These are phyloP conservation scores for Darevskia nairensis DNA, from an alignment of 2,797 vertebrate species.

Conservation along the genomic window DNA sequence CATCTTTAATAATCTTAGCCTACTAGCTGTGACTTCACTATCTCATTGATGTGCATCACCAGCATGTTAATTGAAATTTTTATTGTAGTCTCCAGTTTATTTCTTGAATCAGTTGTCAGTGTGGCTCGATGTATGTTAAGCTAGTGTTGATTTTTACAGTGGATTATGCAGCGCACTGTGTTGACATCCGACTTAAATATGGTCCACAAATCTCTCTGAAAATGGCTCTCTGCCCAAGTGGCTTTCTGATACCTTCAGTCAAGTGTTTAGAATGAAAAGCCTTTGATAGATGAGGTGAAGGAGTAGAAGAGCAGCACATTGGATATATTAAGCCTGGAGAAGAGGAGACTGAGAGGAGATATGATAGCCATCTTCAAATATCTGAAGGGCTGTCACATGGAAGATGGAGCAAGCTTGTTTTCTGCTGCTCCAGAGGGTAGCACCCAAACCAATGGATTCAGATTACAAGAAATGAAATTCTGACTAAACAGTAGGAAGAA, in stretches of 20 bases:
- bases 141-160: constrained; percentile 30
- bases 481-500: too few species aligned
- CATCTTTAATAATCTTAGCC: constrained; percentile 42
- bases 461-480: too few species aligned
- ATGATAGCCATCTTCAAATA: too few species aligned
- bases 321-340: background rate
- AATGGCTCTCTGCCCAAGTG: constrained; percentile 14
- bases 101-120: constrained; percentile 35
- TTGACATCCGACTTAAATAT: constrained; percentile 40
- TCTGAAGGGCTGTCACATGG: too few species aligned
- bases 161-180: constrained; percentile 22
- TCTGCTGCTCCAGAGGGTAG: too few species aligned
- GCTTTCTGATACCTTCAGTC: constrained; percentile 3
- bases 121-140: constrained; percentile 22
- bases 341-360: too few species aligned
- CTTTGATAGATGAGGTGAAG: constrained; percentile 16
- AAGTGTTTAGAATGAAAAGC: constrained; percentile 35
- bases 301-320: background rate
- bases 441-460: too few species aligned
- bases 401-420: too few species aligned
- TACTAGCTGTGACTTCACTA: constrained; percentile 37
- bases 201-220: constrained; percentile 29
- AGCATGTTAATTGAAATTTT: constrained; percentile 7
- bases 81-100: constrained; percentile 41
- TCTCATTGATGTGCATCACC: background rate